phyloP scores from a whole-genome alignment of 2,113 vertebrate species.

The Oreamnos americanus region DNA sequence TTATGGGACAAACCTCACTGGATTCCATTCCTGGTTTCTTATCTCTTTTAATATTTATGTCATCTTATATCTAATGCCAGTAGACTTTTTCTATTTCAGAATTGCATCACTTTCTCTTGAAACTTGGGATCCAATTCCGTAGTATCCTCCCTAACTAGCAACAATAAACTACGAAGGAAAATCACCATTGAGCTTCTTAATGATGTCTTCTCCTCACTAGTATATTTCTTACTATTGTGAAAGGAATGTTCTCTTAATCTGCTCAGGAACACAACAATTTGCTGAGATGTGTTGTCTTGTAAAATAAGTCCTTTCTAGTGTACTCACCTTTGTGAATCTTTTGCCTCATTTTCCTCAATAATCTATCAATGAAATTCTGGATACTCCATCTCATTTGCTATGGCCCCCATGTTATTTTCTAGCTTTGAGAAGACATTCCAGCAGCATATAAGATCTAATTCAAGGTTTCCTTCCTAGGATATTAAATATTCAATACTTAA shows the following conservation, averaged over 20 bases:
- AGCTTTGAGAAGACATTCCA: not conserved
- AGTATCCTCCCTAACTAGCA: not conserved
- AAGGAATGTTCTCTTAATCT: not conserved
- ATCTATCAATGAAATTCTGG: not conserved
- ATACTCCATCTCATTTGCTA: not conserved
- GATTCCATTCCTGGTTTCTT: not conserved
- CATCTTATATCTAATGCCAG: not conserved
- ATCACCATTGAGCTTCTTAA: not conserved
- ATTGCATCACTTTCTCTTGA: not conserved
- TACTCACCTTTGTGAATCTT: not conserved
- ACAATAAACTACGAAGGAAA: not conserved
- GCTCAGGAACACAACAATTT: not conserved
- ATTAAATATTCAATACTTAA: not conserved
- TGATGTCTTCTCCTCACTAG: not conserved
- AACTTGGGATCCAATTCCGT: not conserved
- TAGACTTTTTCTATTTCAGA: not conserved
- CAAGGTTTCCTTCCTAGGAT: not conserved
- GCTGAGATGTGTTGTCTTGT: not conserved
- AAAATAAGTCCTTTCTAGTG: not conserved
- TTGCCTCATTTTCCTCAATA: not conserved
- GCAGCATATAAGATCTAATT: not conserved
- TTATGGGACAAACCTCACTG: not conserved
- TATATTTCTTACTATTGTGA: not conserved
- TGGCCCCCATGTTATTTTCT: not conserved
- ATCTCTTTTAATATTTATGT: not conserved